phyloP scores from a whole-genome alignment of 2,797 vertebrate species.

The Apodemus agrarius region DNA sequence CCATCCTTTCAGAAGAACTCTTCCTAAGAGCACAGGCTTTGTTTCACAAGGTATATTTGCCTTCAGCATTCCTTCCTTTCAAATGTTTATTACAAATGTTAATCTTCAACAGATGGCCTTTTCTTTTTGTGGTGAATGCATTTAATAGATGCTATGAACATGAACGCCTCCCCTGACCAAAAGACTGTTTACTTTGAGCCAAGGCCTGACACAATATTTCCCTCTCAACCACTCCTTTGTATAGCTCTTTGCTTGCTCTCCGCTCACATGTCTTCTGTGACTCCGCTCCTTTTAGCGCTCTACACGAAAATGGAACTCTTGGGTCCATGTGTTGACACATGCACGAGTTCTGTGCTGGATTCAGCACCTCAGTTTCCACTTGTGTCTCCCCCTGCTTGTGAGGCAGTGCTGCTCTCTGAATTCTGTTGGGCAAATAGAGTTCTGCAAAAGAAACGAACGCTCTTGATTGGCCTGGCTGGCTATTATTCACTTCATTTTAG shows the following conservation, averaged over 20 bases:
- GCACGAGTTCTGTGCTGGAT: not conserved
- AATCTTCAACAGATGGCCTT: conserved; percentile 82
- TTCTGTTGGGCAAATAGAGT: not conserved
- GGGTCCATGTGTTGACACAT: not conserved
- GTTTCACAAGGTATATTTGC: conserved; percentile 71
- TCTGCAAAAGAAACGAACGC: not conserved
- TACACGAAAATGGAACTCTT: not conserved
- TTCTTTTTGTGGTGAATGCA: conserved; percentile 71
- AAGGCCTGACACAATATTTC: conserved; percentile 38
- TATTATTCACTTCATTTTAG: not conserved
- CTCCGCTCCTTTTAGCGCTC: not conserved
- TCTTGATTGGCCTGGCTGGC: not conserved
- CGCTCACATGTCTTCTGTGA: conserved; percentile 39
- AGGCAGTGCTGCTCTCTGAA: not conserved
- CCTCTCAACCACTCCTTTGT: conserved; percentile 54
- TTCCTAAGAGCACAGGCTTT: conserved; percentile 68
- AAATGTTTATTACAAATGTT: conserved; percentile 78
- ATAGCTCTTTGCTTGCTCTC: conserved; percentile 43
- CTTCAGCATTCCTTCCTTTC: conserved; percentile 81
- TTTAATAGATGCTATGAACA: conserved; percentile 57
- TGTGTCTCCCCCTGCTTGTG: not conserved
- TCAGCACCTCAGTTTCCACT: not conserved
- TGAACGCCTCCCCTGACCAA: conserved; percentile 53
- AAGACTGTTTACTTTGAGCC: conserved; percentile 66
- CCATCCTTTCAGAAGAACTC: conserved; percentile 67